Evolutionary conservation across 2,888 invertebrate species (phyloP).

Genomic region (Drosophila meridionalis): DNA sequence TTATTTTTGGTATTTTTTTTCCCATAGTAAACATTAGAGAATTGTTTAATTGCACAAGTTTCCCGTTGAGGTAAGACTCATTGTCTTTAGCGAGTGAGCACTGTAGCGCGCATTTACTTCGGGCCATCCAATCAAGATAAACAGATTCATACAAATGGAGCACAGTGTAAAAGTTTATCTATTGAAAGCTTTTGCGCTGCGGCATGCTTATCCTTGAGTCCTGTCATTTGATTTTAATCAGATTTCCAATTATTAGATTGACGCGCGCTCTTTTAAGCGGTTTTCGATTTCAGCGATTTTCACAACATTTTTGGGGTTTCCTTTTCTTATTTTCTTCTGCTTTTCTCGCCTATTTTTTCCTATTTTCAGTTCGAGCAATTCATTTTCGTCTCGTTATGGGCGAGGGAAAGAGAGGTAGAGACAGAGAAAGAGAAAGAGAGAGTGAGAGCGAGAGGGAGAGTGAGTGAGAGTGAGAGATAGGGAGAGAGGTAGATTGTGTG

Average conservation of each 20-base stretch:
- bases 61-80: not conserved
- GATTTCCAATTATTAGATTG: conserved; percentile 58
- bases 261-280: conserved; percentile 56
- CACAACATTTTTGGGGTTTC: conserved; percentile 24
- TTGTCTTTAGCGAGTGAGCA: not conserved
- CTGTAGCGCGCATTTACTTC: conserved; percentile 1
- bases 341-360: conserved; percentile 6
- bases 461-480: conserved; percentile 1
- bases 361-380: conserved; percentile 29
- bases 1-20: not conserved
- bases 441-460: conserved; percentile 2
- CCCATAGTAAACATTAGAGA: not conserved
- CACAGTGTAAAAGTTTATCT: conserved; percentile 30
- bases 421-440: conserved; percentile 3
- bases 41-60: not conserved
- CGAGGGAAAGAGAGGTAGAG: not conserved
- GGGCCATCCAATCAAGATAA: conserved; percentile 19
- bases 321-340: conserved; percentile 22
- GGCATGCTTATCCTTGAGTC: conserved; percentile 35
- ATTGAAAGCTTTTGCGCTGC: conserved; percentile 20
- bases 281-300: conserved; percentile 58
- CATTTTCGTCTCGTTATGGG: conserved; percentile 22
- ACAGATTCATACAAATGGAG: conserved; percentile 16
- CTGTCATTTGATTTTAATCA: conserved; percentile 53
- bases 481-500: conserved; percentile 20